A percentile compares a stretch with the other conserved stretches of the same genome.
Evolutionary conservation across 2,888 invertebrate species (phyloP).

Genomic region (Thymelicus lineola): DNA sequence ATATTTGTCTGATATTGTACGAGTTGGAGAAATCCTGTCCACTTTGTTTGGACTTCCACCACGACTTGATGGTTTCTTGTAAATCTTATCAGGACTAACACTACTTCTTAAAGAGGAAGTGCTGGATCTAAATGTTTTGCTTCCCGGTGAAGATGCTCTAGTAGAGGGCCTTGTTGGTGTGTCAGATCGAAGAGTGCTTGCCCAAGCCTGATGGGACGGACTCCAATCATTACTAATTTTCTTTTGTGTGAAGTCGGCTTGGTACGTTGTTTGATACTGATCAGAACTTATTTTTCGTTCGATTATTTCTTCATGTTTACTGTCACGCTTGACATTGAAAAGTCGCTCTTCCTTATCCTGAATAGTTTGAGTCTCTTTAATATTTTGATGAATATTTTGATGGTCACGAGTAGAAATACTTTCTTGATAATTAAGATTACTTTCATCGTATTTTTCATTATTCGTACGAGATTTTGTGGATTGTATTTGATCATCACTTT

Average conservation of each 20-base stretch:
- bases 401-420: slow-evolving; percentile 45
- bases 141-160: slow-evolving; percentile 84
- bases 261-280: slow-evolving; percentile 86
- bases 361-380: slow-evolving; percentile 52
- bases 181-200: slow-evolving; percentile 88
- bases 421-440: slow-evolving; percentile 51
- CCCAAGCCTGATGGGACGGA: slow-evolving; percentile 91
- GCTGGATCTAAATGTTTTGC: slow-evolving; percentile 81
- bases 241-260: slow-evolving; percentile 83
- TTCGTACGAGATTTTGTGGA: slow-evolving; percentile 42
- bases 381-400: slow-evolving; percentile 45
- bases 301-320: slow-evolving; percentile 58
- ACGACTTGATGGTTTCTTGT: slow-evolving; percentile 66
- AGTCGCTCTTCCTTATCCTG: slow-evolving; percentile 55
- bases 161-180: slow-evolving; percentile 83
- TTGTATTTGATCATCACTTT: slow-evolving; percentile 43
- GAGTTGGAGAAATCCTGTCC: slow-evolving; percentile 68
- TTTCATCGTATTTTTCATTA: slow-evolving; percentile 47
- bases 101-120: slow-evolving; percentile 83
- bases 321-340: slow-evolving; percentile 54
- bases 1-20: slow-evolving; percentile 58
- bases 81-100: slow-evolving; percentile 76
- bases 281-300: slow-evolving; percentile 66
- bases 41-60: slow-evolving; percentile 62
- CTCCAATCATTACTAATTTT: slow-evolving; percentile 87